These are phyloP conservation scores for Asobara japonica DNA, from an alignment of 1,140 invertebrate species.

Conservation along the genomic window DNA sequence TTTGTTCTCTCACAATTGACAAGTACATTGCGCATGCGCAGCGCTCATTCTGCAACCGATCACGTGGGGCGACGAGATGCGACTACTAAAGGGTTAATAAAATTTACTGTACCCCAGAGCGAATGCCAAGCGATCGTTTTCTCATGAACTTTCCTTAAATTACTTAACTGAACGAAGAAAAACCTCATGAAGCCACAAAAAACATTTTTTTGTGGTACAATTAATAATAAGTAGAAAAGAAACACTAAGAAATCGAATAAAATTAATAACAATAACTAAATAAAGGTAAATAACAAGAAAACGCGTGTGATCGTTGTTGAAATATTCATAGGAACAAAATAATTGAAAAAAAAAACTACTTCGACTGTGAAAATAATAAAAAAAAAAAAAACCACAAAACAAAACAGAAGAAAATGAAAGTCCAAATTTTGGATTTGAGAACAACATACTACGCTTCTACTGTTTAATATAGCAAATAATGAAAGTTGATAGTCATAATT, in stretches of 20 bases:
- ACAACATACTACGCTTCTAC: slow-evolving; percentile 59
- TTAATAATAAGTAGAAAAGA: background rate
- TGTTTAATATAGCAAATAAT: slow-evolving; percentile 58
- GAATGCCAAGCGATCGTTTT: slow-evolving; percentile 53
- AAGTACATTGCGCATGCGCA: too few species aligned
- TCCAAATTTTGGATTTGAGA: too few species aligned
- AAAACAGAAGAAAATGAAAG: slow-evolving; percentile 42
- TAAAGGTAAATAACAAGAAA: background rate
- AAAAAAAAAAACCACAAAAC: slow-evolving; percentile 17
- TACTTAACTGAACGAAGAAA: background rate
- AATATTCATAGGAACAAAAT: slow-evolving; percentile 15
- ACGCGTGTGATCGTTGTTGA: slow-evolving; percentile 8
- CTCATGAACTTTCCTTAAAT: slow-evolving; percentile 33
- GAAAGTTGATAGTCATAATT: slow-evolving; percentile 56
- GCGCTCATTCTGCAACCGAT: too few species aligned
- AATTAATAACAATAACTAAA: slow-evolving; percentile 12
- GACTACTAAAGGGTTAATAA: too few species aligned
- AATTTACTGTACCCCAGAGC: slow-evolving; percentile 25
- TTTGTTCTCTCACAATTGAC: too few species aligned
- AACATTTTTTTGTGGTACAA: background rate
- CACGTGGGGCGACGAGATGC: too few species aligned
- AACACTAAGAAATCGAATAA: background rate
- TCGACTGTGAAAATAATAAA: slow-evolving; percentile 30
- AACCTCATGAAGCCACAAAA: background rate
- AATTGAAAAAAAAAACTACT: background rate